A percentile compares a stretch with the other conserved stretches of the same genome.
Evolutionary conservation across 2,888 invertebrate species (phyloP).

Genomic region (Ecliptopera silaceata): DNA sequence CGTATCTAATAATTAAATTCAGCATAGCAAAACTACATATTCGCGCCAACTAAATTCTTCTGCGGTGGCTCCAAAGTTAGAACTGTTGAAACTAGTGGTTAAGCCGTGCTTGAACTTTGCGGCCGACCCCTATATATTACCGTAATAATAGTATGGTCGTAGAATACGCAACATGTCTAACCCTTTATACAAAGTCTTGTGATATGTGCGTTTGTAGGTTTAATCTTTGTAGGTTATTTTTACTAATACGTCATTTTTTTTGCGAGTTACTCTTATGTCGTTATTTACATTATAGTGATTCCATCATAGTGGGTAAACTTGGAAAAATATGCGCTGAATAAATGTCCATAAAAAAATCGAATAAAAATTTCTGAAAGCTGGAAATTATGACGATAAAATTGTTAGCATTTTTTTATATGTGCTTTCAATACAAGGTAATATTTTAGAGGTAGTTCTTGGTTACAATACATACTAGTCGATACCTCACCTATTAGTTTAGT

Average conservation of each 20-base stretch:
- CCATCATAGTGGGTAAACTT: no score
- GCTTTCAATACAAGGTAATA: background rate
- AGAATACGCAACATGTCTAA: conserved; percentile 14
- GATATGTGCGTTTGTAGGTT: background rate
- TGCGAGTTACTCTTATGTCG: no score
- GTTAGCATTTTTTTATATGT: no score
- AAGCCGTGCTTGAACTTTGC: conserved; percentile 54
- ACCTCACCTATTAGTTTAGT: conserved; percentile 38
- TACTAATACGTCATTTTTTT: background rate
- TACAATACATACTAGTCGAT: background rate
- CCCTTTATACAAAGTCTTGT: conserved; percentile 8
- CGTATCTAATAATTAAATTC: conserved; percentile 8
- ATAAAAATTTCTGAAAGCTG: no score
- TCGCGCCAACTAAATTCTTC: conserved; percentile 46
- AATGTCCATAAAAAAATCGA: no score
- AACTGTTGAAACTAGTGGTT: conserved; percentile 49
- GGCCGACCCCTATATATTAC: conserved; percentile 54
- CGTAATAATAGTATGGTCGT: conserved; percentile 34
- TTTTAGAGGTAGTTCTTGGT: background rate
- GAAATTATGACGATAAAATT: no score
- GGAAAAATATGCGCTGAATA: no score
- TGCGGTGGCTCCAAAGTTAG: conserved; percentile 42
- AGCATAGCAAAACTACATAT: conserved; percentile 16
- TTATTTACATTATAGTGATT: no score
- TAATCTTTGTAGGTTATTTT: background rate